Base-by-base conservation (phyloP, 2,888 invertebrate species). In the Spicauda simplicius region DNA sequence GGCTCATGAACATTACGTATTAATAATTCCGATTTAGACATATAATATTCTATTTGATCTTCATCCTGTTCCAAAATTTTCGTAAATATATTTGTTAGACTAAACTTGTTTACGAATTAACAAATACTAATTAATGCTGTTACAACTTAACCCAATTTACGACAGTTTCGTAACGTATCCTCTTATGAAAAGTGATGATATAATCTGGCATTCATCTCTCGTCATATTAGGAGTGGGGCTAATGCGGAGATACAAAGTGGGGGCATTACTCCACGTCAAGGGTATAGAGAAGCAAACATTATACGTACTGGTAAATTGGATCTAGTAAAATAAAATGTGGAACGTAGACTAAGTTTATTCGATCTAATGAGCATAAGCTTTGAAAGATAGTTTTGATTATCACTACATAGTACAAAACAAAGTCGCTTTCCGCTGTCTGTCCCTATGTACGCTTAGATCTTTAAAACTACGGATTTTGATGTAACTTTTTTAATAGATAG, bases 191-290 rank as follows among this genome's bases (percentile, higher is more conserved):
- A 81, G 81, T 82, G 79, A 78, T 76, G 77, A 74, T 73, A 78
- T 85, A 85, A 86, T 84, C 84, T 78, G 77, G 72, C 83, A 89
- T 88, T 81, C 84, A 81, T 89, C 87, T 82, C 48, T 48, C 82
- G 84, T 85, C 86, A 89, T 90, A 90, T 90, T 88, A 90, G 82
- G 78, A 79, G 74, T 80, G 75, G 78, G 79, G 78, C 79, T 85
- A 85, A 86, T 84, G 78, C 83, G 74, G 70, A 72, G 78, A 80
- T 82, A 86, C 86, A 86, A 87, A 88, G 84, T 81, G 84, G 75
- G 59, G 71, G 72, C 80, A 87, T 88, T 82, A 74, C 74, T 87
- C 83, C 77, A 69, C 65, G 83, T 80, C 80, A 20, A 19, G 48
- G 48, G 16, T 48, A 48, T 48, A 48, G 48, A 48, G 16, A 14